Percentiles rank a stretch among this genome's conserved stretches.
Evolutionary conservation across 2,888 invertebrate genomes (phyloP).

Genomic region (Drosophila kanekoi): DNA sequence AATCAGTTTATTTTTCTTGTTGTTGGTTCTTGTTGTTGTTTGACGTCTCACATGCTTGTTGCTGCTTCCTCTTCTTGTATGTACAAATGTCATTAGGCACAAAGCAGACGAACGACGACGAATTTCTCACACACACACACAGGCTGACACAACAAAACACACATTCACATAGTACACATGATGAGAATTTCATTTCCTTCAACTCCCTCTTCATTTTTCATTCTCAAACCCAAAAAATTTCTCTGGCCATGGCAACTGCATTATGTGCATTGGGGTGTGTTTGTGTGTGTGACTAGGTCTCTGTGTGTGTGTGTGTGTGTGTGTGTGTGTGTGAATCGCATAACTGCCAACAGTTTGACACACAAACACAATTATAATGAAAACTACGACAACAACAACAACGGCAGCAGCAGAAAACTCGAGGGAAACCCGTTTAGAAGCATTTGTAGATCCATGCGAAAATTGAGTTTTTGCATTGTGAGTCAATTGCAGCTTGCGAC

Average conservation of each 20-base stretch:
- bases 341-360: conserved; percentile 75
- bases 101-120: conserved; percentile 47
- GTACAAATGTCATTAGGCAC: conserved; percentile 78
- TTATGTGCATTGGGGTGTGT: conserved; percentile 38
- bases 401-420: conserved; percentile 15
- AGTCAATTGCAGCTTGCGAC: conserved; percentile 30
- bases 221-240: conserved; percentile 35
- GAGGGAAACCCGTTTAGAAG: conserved; percentile 53
- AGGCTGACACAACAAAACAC: not conserved
- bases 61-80: conserved; percentile 52
- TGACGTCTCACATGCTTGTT: conserved; percentile 43
- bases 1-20: conserved; percentile 46
- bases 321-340: conserved; percentile 45
- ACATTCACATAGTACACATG: conserved; percentile 6
- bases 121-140: conserved; percentile 19
- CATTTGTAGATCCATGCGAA: conserved; percentile 53
- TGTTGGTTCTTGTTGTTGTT: conserved; percentile 25
- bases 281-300: conserved; percentile 17
- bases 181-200: conserved; percentile 41
- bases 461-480: conserved; percentile 56
- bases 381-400: conserved; percentile 39
- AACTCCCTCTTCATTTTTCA: conserved; percentile 13
- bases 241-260: conserved; percentile 62
- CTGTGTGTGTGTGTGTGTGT: conserved; percentile 24
- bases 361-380: conserved; percentile 79